Percentiles rank a stretch among this genome's conserved stretches.
Conservation (phyloP, 53 echinoderm and acorn worm species). For the Paracentrotus lividus region DNA sequence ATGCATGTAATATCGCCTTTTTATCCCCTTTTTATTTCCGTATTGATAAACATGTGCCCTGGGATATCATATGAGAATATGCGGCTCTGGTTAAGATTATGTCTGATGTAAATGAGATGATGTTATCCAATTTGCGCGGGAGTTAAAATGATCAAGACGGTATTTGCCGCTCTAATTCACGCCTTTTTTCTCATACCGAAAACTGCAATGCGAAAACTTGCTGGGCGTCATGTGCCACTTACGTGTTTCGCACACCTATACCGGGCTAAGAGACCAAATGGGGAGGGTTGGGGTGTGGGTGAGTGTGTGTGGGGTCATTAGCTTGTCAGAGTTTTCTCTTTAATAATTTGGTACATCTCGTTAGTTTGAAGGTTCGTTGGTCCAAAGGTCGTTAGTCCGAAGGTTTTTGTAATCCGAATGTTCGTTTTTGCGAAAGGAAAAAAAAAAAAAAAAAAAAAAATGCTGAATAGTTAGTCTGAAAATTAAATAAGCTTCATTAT, state of each 20-base stretch:
- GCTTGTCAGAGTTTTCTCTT: too few relatives aligned
- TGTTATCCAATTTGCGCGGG: conserved; percentile 25
- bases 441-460: too few relatives aligned
- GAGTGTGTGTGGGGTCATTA: too few relatives aligned
- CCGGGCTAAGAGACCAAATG: too few relatives aligned
- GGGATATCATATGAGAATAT: background rate
- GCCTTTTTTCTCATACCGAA: background rate
- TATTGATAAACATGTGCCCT: background rate
- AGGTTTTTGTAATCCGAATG: too few relatives aligned
- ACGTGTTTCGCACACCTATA: background rate
- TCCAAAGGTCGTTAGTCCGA: too few relatives aligned
- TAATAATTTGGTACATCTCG: too few relatives aligned
- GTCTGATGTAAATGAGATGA: background rate
- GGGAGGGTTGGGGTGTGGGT: too few relatives aligned
- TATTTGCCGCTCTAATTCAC: conserved; percentile 41
- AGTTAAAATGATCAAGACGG: conserved; percentile 7
- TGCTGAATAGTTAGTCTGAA: too few relatives aligned
- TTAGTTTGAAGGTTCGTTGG: too few relatives aligned
- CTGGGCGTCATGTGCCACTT: background rate
- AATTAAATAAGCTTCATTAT: too few relatives aligned
- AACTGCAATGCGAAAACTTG: background rate
- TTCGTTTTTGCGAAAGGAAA: too few relatives aligned
- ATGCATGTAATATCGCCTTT: background rate
- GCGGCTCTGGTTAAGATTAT: background rate
- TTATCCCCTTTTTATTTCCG: background rate